These are phyloP conservation scores for Stigmatopora nigra DNA, from an alignment of 2,113 vertebrate species.

Conservation along the genomic window DNA sequence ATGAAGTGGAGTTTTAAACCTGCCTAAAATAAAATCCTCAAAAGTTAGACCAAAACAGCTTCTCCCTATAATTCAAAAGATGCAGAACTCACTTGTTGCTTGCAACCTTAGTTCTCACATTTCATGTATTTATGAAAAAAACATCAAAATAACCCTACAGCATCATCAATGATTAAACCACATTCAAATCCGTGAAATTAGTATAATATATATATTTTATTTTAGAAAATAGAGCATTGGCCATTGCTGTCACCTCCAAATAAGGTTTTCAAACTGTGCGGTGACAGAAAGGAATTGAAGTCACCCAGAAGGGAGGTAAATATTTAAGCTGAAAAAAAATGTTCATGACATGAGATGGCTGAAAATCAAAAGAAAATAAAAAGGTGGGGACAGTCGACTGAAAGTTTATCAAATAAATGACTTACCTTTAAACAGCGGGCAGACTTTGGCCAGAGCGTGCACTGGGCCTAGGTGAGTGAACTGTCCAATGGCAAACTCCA, in stretches of 20 bases:
- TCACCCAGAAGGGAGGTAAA: not conserved
- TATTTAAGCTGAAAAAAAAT: not conserved
- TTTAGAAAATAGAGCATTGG: too few species aligned
- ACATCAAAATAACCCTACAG: too few species aligned
- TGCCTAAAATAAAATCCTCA: too few species aligned
- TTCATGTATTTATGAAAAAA: too few species aligned
- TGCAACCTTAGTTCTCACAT: too few species aligned
- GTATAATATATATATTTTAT: too few species aligned
- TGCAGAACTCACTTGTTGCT: too few species aligned
- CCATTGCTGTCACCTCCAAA: not conserved
- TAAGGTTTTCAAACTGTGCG: not conserved
- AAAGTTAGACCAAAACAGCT: too few species aligned
- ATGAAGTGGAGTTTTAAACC: too few species aligned
- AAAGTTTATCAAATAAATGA: slow-evolving; percentile 4
- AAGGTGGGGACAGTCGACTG: not conserved
- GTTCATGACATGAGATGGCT: not conserved
- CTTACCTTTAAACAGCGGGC: slow-evolving; percentile 74
- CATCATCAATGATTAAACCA: not conserved
- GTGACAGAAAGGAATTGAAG: not conserved
- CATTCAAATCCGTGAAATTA: not conserved
- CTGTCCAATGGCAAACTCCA: slow-evolving; percentile 71
- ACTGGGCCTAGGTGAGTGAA: slow-evolving; percentile 66
- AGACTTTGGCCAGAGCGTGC: slow-evolving; percentile 64
- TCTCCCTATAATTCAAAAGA: too few species aligned
- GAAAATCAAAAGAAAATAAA: not conserved